Evolutionary conservation across 2,113 vertebrate genomes (phyloP), one percentile per base, ranked within the genome.

Genomic region (Chrysochloris asiatica): DNA sequence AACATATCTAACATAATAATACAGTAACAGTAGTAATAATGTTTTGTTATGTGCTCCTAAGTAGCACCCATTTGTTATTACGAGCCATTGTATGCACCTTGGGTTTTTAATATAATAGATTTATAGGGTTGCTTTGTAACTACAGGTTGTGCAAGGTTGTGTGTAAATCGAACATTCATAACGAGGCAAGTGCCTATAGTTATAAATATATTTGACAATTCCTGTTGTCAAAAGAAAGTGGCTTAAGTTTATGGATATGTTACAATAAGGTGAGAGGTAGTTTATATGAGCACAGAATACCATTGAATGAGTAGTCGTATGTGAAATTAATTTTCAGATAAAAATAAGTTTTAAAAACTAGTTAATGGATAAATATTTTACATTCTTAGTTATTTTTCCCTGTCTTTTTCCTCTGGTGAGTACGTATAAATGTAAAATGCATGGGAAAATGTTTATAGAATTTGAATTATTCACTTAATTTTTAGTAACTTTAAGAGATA

Each of bases 391-490:
- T 47, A 11, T 30, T 95, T 82, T 87, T 73, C 22, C n/a, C 69
- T 85, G 86, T 30, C 67, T 45, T 96, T 94, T 77, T 71, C 71
- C 95, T 96, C 79, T 22, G 93, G 91, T 65, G 43, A 50, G 82
- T 89, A 93, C 94, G 41, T 97, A 2, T 89, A 93, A 92, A 61
- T 85, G 76, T 87, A 82, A 76, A 75, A 83, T 47, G 24, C 13
- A 24, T 86, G 26, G 65, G 71, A 65, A 88, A 82, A 43, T 76
- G 21, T 65, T 28, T 71, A n/a, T 50, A 79, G 65, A 59, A 26
- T 65, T 95, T 93, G 96, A 96, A 93, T 83, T 95, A 65, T 93
- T 80, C 41, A 50, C 80, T 88, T 92, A 94, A 86, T 89, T 95
- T 92, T 89, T 76, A 86, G 93, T 86, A 88, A 93, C 95, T 96